Conservation (phyloP, 2,888 invertebrate species). For the Chesias legatella region DNA sequence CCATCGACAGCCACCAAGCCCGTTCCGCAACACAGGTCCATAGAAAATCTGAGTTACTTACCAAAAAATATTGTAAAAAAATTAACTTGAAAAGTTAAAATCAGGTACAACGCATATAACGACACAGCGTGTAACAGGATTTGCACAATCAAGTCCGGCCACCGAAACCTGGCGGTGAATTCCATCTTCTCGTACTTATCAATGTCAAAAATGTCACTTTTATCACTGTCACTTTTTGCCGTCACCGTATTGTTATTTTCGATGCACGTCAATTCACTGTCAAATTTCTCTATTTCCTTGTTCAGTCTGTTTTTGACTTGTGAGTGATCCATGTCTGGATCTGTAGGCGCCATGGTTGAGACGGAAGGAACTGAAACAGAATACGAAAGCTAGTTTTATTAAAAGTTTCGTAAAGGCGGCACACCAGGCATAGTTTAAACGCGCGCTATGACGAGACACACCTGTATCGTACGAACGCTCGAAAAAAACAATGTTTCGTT, state of each 20-base stretch:
- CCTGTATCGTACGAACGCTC: too few relatives aligned
- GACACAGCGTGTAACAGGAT: constrained; percentile 84
- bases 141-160: constrained; percentile 87
- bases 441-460: too few relatives aligned
- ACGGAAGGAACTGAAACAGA: constrained; percentile 22
- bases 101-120: constrained; percentile 85
- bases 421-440: too few relatives aligned
- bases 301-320: constrained; percentile 48
- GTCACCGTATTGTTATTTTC: constrained; percentile 55
- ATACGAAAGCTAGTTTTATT: neutral
- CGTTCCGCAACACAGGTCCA: too few relatives aligned
- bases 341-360: constrained; percentile 52
- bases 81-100: constrained; percentile 77
- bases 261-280: constrained; percentile 32
- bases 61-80: constrained; percentile 85
- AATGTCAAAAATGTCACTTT: constrained; percentile 55
- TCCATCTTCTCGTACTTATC: constrained; percentile 63
- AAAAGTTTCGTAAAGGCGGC: too few relatives aligned
- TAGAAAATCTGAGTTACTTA: constrained; percentile 70
- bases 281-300: constrained; percentile 34
- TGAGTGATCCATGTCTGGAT: constrained; percentile 37
- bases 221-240: constrained; percentile 39
- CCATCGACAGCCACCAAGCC: too few relatives aligned
- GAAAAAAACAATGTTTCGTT: too few relatives aligned
- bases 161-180: constrained; percentile 83